Base-by-base conservation (phyloP, 2,113 vertebrate genomes). In the Sinocyclocheilus grahami region DNA sequence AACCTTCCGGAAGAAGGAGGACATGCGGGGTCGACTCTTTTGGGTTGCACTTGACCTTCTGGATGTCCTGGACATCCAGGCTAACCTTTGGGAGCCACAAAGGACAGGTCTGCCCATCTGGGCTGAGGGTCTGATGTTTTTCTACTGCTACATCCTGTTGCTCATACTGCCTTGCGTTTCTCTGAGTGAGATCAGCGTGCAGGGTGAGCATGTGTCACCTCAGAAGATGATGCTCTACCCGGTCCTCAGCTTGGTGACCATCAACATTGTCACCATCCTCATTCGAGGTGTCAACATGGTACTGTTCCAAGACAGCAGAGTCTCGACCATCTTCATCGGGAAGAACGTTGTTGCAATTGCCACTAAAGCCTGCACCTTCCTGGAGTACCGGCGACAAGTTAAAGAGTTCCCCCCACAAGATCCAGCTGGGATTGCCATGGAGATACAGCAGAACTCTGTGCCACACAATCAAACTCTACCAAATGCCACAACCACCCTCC, bases 71-170 rank as follows among this genome's bases (percentile, higher is more conserved):
- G 96, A 97, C 90, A 96, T 97, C 91, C 96, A 97, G 91, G 96
- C 96, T 85, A 96, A 92, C 88, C 93, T 97, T 84, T 97, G 96
- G 96, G 96, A 97, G 90, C 96, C 96, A 0, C 95, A 96, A 84
- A 95, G 95, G 93, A 96, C 94, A 0, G 96, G 96, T 69, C 91
- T 97, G 86, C 96, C 96, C 16, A 96, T 97, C 86, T 97, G 96
- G 96, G 96, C 96, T 0, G 96, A 97, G 90, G 96, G 96, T 27
- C 95, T 97, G 33, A 97, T 96, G 94, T 97, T 97, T 93, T 97
- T 97, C 92, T 97, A 97, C 86, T 97, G 96, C 92, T 97, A 97
- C 90, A 97, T 96, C 81, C 91, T 97, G 71, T 93, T 97, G 87
- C 92, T 97, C 4, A 96, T 97, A 86, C 92, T 97, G 86, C 96